These are phyloP conservation scores for Numenius phaeopus DNA, from an alignment of 2,797 vertebrate genomes.

Conservation along the genomic window DNA sequence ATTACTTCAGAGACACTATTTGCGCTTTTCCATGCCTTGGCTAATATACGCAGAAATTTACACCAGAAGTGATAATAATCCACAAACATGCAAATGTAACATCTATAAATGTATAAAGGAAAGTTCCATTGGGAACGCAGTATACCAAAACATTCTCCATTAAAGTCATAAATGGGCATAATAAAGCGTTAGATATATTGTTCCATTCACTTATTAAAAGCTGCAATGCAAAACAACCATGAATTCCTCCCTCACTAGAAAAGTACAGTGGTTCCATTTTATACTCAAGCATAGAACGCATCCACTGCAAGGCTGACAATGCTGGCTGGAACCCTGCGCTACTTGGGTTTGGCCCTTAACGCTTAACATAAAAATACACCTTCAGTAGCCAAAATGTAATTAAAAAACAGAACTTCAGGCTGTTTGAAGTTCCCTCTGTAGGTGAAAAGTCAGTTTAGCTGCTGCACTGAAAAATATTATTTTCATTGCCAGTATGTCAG, in stretches of 20 bases:
- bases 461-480: not conserved
- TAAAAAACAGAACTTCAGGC: not conserved
- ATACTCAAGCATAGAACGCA: not conserved
- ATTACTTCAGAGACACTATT: not conserved
- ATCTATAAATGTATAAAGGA: not conserved
- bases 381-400: slow-evolving; percentile 22
- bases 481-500: not conserved
- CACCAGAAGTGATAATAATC: not conserved
- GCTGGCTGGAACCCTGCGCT: not conserved
- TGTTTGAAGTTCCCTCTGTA: slow-evolving; percentile 9
- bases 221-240: not conserved
- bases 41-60: not conserved
- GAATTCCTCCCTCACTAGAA: not conserved
- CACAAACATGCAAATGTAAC: not conserved
- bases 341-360: not conserved
- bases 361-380: not conserved
- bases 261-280: not conserved
- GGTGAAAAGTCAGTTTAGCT: not conserved
- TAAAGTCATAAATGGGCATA: not conserved
- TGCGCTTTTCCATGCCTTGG: not conserved
- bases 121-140: not conserved
- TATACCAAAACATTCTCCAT: not conserved
- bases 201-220: not conserved
- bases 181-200: not conserved
- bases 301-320: not conserved